Evolutionary conservation across 2,797 vertebrate genomes (phyloP), one percentile per base, ranked within the genome.

Genomic region (Clarias fuscus): DNA sequence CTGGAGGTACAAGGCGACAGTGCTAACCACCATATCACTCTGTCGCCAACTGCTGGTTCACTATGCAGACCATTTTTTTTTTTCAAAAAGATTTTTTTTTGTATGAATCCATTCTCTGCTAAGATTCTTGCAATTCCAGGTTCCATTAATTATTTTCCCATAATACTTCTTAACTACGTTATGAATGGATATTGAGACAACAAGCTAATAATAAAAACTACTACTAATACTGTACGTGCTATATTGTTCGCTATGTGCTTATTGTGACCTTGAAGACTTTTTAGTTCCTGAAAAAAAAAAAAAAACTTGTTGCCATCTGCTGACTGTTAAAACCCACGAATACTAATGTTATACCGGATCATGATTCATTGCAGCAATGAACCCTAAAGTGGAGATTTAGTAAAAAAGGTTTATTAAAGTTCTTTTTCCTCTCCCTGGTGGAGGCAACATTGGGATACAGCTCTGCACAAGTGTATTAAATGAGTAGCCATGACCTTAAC

Each of bases 401-500:
- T 48, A 81, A 85, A 85, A 65, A 85, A 65, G 43, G 20, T 56
- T 87, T 70, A 76, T 53, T 82, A 72, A 70, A 87, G 75, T 72
- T 24, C 37, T 58, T 75, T 79, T 87, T 53, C 61, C 15, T 86
- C 67, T 82, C 83, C 33, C 72, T 22, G 7, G 30, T 83, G 61
- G 72, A 85, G 64, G 75, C 18, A 58, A 70, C 59, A 68, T 67
- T 15, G 56, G 76, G 76, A 85, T 37, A 61, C 71, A 58, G 48
- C 70, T 85, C 30, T 27, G 61, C 70, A 67, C 76, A 77, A 65
- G 27, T 77, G 83, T 83, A 86, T 87, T 89, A 86, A 89, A 89
- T 71, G 83, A 90, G 86, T 77, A 75, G 76, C 83, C 71, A 75
- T 88, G 88, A 89, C 86, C 86, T 90, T 89, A 84, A 86, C 86